A percentile compares a stretch with the other conserved stretches of the same genome.
phyloP scores from a whole-genome alignment of 2,888 invertebrate species.

The Gortyna flavago region DNA sequence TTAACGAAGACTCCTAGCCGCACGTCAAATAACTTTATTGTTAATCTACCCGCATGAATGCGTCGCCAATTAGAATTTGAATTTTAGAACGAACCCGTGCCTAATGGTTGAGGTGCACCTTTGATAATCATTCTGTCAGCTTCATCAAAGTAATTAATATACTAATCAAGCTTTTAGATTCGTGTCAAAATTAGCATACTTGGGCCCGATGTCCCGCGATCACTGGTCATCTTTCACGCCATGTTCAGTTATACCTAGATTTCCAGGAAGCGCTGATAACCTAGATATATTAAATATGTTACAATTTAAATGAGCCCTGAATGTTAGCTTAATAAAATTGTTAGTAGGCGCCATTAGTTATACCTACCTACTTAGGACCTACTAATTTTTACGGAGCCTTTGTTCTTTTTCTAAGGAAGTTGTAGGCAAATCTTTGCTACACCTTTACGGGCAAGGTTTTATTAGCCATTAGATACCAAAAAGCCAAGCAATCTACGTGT shows the following conservation, averaged over 20 bases:
- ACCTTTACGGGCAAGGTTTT: not conserved
- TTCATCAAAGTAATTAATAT: slow-evolving; percentile 62
- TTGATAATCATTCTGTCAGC: slow-evolving; percentile 61
- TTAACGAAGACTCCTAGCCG: slow-evolving; percentile 10
- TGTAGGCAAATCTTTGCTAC: not conserved
- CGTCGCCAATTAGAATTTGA: slow-evolving; percentile 73
- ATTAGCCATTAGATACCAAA: not conserved
- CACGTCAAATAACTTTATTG: slow-evolving; percentile 44
- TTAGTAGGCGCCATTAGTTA: slow-evolving; percentile 25
- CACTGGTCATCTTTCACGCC: slow-evolving; percentile 36
- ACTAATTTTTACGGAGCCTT: not conserved
- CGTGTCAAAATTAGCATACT: slow-evolving; percentile 51
- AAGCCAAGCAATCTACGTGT: not conserved
- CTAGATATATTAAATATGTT: slow-evolving; percentile 55
- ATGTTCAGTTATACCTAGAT: slow-evolving; percentile 59
- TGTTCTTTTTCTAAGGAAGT: slow-evolving; percentile 1
- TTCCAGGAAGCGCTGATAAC: slow-evolving; percentile 58
- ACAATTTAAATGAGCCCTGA: slow-evolving; percentile 35
- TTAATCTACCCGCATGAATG: slow-evolving; percentile 41
- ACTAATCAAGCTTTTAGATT: slow-evolving; percentile 43
- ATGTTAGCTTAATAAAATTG: slow-evolving; percentile 11
- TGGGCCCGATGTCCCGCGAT: slow-evolving; percentile 14
- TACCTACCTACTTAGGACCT: not conserved
- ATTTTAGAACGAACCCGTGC: slow-evolving; percentile 69
- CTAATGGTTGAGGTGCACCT: slow-evolving; percentile 52